phyloP scores from a whole-genome alignment of 2,888 invertebrate genomes.

The Spisula solida region DNA sequence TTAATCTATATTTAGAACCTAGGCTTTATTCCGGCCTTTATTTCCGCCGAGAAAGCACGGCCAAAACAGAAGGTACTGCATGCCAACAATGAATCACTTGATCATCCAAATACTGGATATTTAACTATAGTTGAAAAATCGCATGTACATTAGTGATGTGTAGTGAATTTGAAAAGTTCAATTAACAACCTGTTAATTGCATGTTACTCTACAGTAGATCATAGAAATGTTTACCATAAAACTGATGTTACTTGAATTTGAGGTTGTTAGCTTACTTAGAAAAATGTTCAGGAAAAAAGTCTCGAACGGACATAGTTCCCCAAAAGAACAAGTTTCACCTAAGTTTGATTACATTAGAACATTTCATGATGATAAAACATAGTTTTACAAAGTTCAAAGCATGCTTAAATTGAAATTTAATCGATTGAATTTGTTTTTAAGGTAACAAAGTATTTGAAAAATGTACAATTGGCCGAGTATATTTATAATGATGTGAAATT shows the following conservation, averaged over 20 bases:
- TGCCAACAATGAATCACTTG: not conserved
- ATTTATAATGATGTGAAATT: slow-evolving; percentile 53
- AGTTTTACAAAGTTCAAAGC: too few relatives aligned
- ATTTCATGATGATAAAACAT: too few relatives aligned
- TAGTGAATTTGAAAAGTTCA: not conserved
- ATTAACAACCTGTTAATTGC: not conserved
- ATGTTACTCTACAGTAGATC: not conserved
- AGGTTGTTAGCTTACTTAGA: too few relatives aligned
- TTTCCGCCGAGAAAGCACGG: slow-evolving; percentile 62
- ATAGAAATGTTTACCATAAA: not conserved
- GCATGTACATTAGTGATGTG: not conserved
- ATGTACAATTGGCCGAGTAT: slow-evolving; percentile 51
- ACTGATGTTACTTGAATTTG: too few relatives aligned
- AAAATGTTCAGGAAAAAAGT: too few relatives aligned
- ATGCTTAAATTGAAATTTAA: not conserved
- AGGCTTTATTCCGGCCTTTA: slow-evolving; percentile 67
- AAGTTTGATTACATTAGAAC: too few relatives aligned
- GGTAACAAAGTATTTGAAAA: slow-evolving; percentile 66
- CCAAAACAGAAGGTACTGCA: slow-evolving; percentile 58
- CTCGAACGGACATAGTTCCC: too few relatives aligned
- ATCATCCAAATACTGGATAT: not conserved
- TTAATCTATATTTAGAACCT: slow-evolving; percentile 30
- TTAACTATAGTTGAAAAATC: not conserved
- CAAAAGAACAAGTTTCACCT: too few relatives aligned
- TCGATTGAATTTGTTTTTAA: slow-evolving; percentile 30